phyloP scores from a whole-genome alignment of 2,888 invertebrate species.

The Cataglyphis altisquamis region DNA sequence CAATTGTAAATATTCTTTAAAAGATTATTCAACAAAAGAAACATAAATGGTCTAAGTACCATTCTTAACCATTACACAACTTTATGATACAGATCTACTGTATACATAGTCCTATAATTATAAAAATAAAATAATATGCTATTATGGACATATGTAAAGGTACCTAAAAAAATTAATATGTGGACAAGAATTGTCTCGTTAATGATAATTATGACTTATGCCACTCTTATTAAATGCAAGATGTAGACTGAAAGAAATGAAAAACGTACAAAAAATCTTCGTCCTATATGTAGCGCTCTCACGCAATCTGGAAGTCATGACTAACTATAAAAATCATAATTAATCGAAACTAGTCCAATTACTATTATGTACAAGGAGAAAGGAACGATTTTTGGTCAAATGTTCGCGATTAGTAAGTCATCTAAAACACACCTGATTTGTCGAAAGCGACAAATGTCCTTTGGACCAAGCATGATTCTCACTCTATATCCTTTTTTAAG shows the following conservation, averaged over 20 bases:
- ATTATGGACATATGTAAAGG: constrained; percentile 46
- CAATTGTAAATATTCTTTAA: constrained; percentile 57
- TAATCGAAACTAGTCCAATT: constrained; percentile 69
- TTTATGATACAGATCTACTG: constrained; percentile 53
- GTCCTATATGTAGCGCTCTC: constrained; percentile 56
- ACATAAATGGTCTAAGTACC: constrained; percentile 71
- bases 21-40: constrained; percentile 56
- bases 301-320: constrained; percentile 61
- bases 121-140: constrained; percentile 44
- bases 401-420: constrained; percentile 69
- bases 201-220: constrained; percentile 69
- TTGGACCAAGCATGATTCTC: constrained; percentile 72
- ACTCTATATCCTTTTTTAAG: constrained; percentile 65
- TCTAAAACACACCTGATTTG: constrained; percentile 75
- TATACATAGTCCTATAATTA: constrained; percentile 48
- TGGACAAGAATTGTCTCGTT: constrained; percentile 58
- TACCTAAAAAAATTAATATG: constrained; percentile 53
- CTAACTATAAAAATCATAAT: constrained; percentile 64
- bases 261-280: constrained; percentile 42
- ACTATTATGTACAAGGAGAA: constrained; percentile 74
- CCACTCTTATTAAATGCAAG: constrained; percentile 73
- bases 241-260: constrained; percentile 40
- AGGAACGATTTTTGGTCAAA: constrained; percentile 76
- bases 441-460: constrained; percentile 69
- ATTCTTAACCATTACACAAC: constrained; percentile 58